phyloP scores from a whole-genome alignment of 92 coral and sea anemone genomes.

The Phenganax stokvisi region DNA sequence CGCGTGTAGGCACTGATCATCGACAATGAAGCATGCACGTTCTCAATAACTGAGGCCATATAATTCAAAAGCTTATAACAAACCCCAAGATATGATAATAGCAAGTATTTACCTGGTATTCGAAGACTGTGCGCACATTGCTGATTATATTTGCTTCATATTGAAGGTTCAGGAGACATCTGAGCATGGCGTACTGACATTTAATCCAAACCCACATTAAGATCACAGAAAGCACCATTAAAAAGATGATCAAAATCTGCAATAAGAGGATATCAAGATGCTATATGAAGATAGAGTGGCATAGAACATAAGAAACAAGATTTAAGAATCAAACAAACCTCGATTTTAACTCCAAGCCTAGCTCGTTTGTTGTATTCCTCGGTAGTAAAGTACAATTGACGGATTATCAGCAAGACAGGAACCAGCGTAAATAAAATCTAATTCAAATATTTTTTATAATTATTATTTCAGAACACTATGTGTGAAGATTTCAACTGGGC shows the following conservation, averaged over 20 bases:
- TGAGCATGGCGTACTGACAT: slow-evolving; percentile 6
- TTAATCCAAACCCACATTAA: slow-evolving; percentile 33
- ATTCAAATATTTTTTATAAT: not conserved
- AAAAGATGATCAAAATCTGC: slow-evolving; percentile 14
- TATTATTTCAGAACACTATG: not conserved
- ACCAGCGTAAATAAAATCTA: slow-evolving; percentile 26
- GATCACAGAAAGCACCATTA: slow-evolving; percentile 4
- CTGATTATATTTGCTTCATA: slow-evolving; percentile 13
- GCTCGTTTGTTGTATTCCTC: not conserved
- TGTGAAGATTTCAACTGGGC: too few relatives aligned
- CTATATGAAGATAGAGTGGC: not conserved
- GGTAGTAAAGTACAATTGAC: slow-evolving; percentile 1
- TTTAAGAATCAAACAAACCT: slow-evolving; percentile 1
- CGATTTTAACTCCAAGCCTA: not conserved
- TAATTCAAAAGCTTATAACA: too few relatives aligned
- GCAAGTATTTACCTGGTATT: slow-evolving; percentile 23
- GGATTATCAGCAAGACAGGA: slow-evolving; percentile 20
- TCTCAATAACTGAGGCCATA: too few relatives aligned
- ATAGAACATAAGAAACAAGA: not conserved
- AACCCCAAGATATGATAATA: too few relatives aligned
- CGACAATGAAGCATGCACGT: too few relatives aligned
- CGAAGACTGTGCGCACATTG: not conserved
- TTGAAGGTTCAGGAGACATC: not conserved
- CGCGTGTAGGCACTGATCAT: too few relatives aligned
- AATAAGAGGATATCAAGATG: not conserved